Base-by-base conservation (phyloP, 1,140 invertebrate genomes). In the Pogonomyrmex californicus region DNA sequence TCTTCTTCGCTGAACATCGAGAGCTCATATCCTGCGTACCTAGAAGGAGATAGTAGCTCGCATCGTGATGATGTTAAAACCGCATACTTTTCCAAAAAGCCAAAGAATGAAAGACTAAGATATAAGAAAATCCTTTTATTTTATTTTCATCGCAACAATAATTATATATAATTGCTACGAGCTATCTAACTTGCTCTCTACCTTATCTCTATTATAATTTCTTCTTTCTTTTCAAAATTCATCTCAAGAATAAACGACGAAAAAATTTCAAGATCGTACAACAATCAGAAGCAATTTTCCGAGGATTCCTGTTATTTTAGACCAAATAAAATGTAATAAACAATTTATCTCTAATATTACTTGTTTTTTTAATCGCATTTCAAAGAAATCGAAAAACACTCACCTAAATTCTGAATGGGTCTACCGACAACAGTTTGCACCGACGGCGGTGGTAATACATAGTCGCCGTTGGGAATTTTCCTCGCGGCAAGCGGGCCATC, bases 381-480 rank as follows among this genome's bases (percentile, higher is more conserved):
- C 1, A 2, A 4, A 47, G 6, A 1, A 60, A 41, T 44, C 5
- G 1, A 0, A 2, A 7, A 7, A 54, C 23, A 23, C 75, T 63
- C 23, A 86, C 83, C 60, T 33, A 71, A 33, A 78, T 54, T 86
- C 33, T 87, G 85, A 49, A 5, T 47, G 9, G 82, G 9, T 10
- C 44, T 87, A 10, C 54, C 6, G 1, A 33, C 44, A 10, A 56
- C 85, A 6, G 87, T 91, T 33, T 91, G 89, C 4, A 91, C 76
- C 6, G 87, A 87, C 2, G 88, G 83, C 2, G 90, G 83, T 4
- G 87, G 70, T 1, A 71, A 23, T 0, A 86, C 86, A 77, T 90
- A 88, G 51, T 66, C 82, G 47, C 63, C 56, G 9, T 73, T 85
- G 23, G 33, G n/a, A 70, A 54, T 78, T 88, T 78, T 85, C 49